Percentiles rank a stretch among this genome's conserved stretches.
These are phyloP conservation scores for Strigops habroptila DNA, from an alignment of 2,113 vertebrate species.

Conservation along the genomic window DNA sequence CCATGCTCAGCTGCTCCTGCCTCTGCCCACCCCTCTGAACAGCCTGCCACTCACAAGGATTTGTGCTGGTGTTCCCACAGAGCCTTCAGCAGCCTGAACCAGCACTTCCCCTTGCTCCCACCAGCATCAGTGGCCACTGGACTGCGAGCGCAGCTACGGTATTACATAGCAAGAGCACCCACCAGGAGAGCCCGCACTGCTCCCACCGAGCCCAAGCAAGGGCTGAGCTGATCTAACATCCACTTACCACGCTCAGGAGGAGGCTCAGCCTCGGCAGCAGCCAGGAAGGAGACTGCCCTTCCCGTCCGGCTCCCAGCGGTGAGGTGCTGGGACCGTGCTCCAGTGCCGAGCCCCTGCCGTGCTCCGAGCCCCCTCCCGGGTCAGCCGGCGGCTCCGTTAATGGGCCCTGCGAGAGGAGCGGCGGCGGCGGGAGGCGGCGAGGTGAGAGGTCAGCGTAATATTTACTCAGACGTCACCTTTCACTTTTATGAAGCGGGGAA, in stretches of 20 bases:
- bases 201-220: background rate
- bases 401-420: background rate
- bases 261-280: background rate
- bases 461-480: constrained; percentile 73
- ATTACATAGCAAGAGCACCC: rapidly evolving
- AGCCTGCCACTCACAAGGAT: rapidly evolving
- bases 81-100: background rate
- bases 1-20: background rate
- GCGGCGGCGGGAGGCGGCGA: background rate
- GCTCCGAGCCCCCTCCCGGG: background rate
- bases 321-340: rapidly evolving
- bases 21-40: rapidly evolving
- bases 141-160: rapidly evolving
- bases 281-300: background rate
- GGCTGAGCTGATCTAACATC: background rate
- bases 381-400: background rate
- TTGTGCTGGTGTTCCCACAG: rapidly evolving
- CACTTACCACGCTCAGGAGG: rapidly evolving
- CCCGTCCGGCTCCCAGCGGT: background rate
- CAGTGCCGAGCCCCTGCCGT: background rate
- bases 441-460: constrained; percentile 75
- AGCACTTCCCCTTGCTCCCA: background rate
- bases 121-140: rapidly evolving
- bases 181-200: rapidly evolving
- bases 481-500: constrained; percentile 66